These are phyloP conservation scores for Ptilonorhynchus violaceus DNA, from an alignment of 2,113 vertebrate species.

Conservation along the genomic window DNA sequence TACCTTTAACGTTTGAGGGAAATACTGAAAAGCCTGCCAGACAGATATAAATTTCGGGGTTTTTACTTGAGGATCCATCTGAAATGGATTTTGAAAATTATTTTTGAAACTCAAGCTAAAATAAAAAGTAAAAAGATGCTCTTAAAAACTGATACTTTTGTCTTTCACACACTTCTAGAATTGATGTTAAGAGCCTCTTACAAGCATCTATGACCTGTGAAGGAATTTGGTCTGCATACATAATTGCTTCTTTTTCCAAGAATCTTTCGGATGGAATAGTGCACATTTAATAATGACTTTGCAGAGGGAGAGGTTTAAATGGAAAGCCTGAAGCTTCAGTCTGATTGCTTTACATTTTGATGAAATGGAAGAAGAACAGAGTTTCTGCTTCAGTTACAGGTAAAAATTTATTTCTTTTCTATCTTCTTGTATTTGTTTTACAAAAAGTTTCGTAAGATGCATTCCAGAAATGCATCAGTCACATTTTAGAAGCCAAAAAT, in stretches of 20 bases:
- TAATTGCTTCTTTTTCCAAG: neutral
- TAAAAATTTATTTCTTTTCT: neutral
- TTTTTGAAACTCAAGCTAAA: neutral
- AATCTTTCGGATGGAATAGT: neutral
- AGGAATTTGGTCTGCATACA: neutral
- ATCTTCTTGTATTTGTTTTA: neutral
- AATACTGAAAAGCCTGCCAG: neutral
- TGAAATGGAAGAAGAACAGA: neutral
- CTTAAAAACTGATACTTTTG: neutral
- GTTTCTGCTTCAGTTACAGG: neutral
- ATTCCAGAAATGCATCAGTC: neutral
- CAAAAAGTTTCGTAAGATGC: neutral
- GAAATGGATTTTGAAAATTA: neutral
- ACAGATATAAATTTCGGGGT: neutral
- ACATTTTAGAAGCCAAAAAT: neutral
- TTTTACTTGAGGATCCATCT: neutral
- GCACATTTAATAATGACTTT: neutral
- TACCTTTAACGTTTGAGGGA: neutral
- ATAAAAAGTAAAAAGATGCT: neutral
- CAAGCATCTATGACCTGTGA: neutral
- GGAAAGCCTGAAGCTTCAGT: neutral
- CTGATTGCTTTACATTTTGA: neutral
- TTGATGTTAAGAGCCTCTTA: neutral
- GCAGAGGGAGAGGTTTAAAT: neutral
- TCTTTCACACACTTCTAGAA: neutral